Percentiles rank a stretch among this genome's conserved stretches.
phyloP scores from a whole-genome alignment of 2,113 vertebrate species.

The Eubucco bourcierii region DNA sequence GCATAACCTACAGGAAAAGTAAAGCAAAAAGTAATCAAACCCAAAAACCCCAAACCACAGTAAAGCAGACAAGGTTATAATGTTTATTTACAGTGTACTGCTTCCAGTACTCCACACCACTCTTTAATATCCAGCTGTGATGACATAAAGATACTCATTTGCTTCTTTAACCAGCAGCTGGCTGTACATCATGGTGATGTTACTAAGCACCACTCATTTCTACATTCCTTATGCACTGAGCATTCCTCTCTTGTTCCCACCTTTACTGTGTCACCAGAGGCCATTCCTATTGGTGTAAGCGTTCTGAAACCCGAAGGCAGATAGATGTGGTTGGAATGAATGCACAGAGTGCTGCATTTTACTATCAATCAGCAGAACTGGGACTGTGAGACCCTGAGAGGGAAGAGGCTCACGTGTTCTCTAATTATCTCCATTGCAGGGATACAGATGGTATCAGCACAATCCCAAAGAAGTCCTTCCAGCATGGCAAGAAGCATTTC shows the following conservation, averaged over 20 bases:
- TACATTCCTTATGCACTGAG: not conserved
- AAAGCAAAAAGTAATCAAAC: not conserved
- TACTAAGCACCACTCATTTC: not conserved
- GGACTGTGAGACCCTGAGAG: not conserved
- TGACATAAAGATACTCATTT: not conserved
- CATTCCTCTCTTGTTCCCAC: not conserved
- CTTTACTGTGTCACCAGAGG: not conserved
- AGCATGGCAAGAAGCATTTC: not conserved
- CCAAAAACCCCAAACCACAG: not conserved
- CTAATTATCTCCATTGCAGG: not conserved
- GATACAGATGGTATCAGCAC: not conserved
- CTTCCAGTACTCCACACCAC: not conserved
- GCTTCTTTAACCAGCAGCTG: not conserved
- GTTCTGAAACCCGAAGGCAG: conserved; percentile 22
- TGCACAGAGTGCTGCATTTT: not conserved
- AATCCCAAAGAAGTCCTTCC: not conserved
- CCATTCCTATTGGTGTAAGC: not conserved
- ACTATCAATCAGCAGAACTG: not conserved
- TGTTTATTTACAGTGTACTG: not conserved
- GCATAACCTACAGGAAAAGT: conserved; percentile 78
- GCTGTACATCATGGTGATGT: not conserved
- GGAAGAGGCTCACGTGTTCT: not conserved
- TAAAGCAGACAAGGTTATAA: not conserved
- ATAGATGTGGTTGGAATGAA: not conserved
- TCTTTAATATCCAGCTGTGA: not conserved